Percentiles rank a stretch among this genome's conserved stretches.
Conservation (phyloP, 2,888 invertebrate genomes). For the Hofmannophila pseudospretella region DNA sequence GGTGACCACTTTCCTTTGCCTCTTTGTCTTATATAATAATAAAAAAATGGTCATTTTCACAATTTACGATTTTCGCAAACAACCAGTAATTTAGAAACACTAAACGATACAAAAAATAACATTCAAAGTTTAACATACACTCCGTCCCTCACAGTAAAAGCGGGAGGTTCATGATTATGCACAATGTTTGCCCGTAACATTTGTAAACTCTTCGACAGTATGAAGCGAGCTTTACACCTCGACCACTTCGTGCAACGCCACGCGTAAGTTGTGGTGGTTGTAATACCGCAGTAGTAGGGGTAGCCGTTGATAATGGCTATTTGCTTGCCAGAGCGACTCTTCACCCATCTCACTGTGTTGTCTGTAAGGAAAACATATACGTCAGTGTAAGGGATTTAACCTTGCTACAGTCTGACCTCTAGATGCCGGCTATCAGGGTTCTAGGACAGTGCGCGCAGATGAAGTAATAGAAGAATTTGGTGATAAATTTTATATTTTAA, state of each 20-base stretch:
- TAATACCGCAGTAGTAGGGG: conserved; percentile 15
- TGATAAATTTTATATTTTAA: no score
- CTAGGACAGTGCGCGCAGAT: no score
- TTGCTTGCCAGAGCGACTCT: conserved; percentile 18
- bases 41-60: no score
- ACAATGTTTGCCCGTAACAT: conserved; percentile 9
- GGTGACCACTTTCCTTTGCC: no score
- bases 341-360: conserved; percentile 19
- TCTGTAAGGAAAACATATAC: conserved; percentile 2
- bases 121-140: conserved; percentile 3
- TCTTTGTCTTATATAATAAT: no score
- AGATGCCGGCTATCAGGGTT: no score
- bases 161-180: conserved; percentile 17
- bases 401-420: no score
- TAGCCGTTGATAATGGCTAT: conserved; percentile 24
- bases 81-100: no score
- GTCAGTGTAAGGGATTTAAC: no score
- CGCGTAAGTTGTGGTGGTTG: background rate
- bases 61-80: no score
- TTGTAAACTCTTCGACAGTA: conserved; percentile 12
- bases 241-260: conserved; percentile 21
- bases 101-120: no score
- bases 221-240: conserved; percentile 56
- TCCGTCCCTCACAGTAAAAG: conserved; percentile 11
- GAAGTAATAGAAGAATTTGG: no score